Percentiles rank a stretch among this genome's conserved stretches.
Evolutionary conservation across 2,797 vertebrate genomes (phyloP).

Genomic region (Eulemur rubriventer): DNA sequence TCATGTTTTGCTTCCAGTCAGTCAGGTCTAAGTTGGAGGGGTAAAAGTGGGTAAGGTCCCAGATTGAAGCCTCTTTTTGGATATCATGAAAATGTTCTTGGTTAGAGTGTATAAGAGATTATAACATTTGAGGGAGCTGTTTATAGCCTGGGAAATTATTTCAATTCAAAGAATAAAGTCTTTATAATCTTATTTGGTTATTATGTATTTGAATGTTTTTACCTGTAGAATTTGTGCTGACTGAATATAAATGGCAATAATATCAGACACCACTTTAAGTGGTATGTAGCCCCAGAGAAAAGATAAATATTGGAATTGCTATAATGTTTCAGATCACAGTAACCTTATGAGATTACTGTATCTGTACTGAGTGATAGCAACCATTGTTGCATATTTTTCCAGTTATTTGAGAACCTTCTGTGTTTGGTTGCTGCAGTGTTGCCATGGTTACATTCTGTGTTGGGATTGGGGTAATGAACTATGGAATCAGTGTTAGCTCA

Average conservation of each 20-base stretch:
- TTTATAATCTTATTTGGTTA: not conserved
- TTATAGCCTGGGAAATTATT: not conserved
- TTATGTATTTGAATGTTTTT: conserved; percentile 19
- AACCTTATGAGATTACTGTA: not conserved
- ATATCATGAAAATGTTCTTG: not conserved
- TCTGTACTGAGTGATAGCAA: not conserved
- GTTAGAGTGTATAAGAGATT: conserved; percentile 15
- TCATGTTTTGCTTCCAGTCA: not conserved
- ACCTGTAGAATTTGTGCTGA: not conserved
- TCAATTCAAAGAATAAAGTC: not conserved
- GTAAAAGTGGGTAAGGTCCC: not conserved
- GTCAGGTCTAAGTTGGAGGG: not conserved
- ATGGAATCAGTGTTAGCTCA: not conserved
- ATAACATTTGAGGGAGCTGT: not conserved
- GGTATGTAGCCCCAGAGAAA: not conserved
- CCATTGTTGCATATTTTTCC: not conserved
- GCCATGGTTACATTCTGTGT: conserved; percentile 13
- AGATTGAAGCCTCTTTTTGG: not conserved
- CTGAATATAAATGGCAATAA: not conserved
- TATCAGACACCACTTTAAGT: not conserved
- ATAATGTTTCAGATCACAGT: not conserved
- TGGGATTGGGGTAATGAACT: not conserved
- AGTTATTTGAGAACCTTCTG: conserved; percentile 34
- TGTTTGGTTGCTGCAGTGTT: conserved; percentile 45
- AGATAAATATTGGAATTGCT: not conserved